phyloP scores from a whole-genome alignment of 1,140 invertebrate species.

The Delia radicum region DNA sequence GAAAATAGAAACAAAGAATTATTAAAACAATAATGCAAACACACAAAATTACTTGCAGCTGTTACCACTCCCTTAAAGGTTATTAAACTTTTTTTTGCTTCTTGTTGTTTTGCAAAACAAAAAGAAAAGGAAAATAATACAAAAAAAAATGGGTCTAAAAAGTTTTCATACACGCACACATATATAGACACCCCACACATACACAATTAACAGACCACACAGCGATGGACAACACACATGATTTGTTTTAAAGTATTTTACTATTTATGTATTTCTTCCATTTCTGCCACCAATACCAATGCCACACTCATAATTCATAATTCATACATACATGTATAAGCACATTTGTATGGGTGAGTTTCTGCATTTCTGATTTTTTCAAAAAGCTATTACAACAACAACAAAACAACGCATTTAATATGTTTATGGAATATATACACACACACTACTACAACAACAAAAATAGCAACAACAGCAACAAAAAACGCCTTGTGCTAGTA shows the following conservation, averaged over 20 bases:
- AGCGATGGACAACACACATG: not conserved
- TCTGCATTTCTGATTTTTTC: no score
- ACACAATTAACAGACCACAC: not conserved
- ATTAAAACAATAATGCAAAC: conserved; percentile 11
- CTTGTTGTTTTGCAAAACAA: no score
- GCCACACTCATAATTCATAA: conserved; percentile 9
- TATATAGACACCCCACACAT: not conserved
- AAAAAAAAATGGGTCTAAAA: not conserved
- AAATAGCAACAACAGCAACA: not conserved
- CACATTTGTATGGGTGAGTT: not conserved
- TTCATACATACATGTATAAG: not conserved
- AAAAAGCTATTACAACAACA: not conserved
- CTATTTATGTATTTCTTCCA: not conserved
- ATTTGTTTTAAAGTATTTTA: not conserved
- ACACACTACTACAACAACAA: not conserved
- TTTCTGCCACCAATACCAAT: not conserved
- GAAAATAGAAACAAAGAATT: conserved; percentile 4
- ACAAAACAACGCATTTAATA: not conserved
- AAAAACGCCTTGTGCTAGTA: conserved; percentile 1
- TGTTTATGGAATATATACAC: not conserved
- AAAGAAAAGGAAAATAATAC: not conserved
- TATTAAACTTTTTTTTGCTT: conserved; percentile 19
- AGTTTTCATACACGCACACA: not conserved
- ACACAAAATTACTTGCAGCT: conserved; percentile 11
- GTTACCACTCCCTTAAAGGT: conserved; percentile 17